Percentiles rank a stretch among this genome's conserved stretches.
Evolutionary conservation across 1,140 invertebrate species (phyloP).

Genomic region (Penaeus indicus): DNA sequence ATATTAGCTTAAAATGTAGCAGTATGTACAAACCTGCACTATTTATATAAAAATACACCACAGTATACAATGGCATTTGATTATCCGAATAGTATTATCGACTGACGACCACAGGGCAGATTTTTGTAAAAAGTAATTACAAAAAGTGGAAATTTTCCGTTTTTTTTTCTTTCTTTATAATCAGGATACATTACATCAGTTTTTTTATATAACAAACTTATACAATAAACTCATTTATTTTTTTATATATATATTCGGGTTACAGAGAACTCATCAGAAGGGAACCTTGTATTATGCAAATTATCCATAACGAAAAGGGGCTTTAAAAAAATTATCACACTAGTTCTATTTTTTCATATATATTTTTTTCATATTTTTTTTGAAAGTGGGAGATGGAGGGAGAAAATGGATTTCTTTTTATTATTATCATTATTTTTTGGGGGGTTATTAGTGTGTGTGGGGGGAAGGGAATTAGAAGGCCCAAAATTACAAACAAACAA

Average conservation of each 20-base stretch:
- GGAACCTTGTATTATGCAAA: no score
- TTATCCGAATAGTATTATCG: slow-evolving; percentile 40
- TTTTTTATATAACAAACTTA: no score
- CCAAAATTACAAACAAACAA: neutral
- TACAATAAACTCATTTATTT: no score
- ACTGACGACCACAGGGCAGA: neutral
- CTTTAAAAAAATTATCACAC: neutral
- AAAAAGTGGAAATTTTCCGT: neutral
- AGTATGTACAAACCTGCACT: slow-evolving; percentile 59
- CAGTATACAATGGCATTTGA: slow-evolving; percentile 64
- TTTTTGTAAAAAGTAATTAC: neutral
- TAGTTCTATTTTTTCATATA: neutral
- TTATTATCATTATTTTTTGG: no score
- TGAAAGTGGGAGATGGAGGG: neutral
- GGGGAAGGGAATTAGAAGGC: neutral
- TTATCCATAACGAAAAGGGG: no score
- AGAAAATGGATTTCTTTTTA: no score
- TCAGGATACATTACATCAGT: no score
- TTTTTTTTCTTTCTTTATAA: neutral
- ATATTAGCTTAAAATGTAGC: slow-evolving; percentile 58
- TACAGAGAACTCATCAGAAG: no score
- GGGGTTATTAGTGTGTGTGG: neutral
- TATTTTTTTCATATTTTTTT: neutral
- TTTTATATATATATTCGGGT: no score
- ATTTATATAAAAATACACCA: slow-evolving; percentile 65